A percentile compares a stretch with the other conserved stretches of the same genome.
phyloP scores from a whole-genome alignment of 2,888 invertebrate species.

The Tenthredo livida region DNA sequence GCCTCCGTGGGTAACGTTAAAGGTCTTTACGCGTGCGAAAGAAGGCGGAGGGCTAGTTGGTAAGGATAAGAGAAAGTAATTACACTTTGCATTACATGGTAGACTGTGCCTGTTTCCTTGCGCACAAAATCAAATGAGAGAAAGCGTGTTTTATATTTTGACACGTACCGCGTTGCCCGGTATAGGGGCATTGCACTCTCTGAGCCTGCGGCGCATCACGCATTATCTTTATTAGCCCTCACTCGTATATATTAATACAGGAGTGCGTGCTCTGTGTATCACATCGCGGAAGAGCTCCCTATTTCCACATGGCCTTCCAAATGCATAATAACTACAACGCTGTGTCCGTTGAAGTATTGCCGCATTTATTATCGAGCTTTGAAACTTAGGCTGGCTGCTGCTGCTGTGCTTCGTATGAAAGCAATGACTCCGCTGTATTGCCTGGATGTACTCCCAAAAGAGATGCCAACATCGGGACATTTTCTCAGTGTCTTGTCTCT shows the following conservation, averaged over 20 bases:
- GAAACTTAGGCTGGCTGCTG: not conserved
- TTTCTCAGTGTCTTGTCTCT: not conserved
- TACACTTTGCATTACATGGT: slow-evolving; percentile 40
- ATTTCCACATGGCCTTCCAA: slow-evolving; percentile 48
- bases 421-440: slow-evolving; percentile 11
- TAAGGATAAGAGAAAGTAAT: slow-evolving; percentile 43
- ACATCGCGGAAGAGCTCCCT: slow-evolving; percentile 25
- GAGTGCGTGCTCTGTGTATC: slow-evolving; percentile 49
- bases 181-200: slow-evolving; percentile 25
- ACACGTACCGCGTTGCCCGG: slow-evolving; percentile 34
- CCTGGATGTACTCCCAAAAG: not conserved
- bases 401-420: not conserved
- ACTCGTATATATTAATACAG: slow-evolving; percentile 49
- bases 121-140: slow-evolving; percentile 41
- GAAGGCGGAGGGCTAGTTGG: slow-evolving; percentile 14
- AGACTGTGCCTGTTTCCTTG: slow-evolving; percentile 14
- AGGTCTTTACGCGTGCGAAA: slow-evolving; percentile 45
- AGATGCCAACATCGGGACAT: not conserved
- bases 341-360: slow-evolving; percentile 38
- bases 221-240: slow-evolving; percentile 54
- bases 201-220: slow-evolving; percentile 51
- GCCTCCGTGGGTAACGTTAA: slow-evolving; percentile 32
- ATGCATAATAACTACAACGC: slow-evolving; percentile 31
- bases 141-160: slow-evolving; percentile 44
- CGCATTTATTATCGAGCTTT: slow-evolving; percentile 29